These are phyloP conservation scores for Arvicanthis niloticus DNA, from an alignment of 2,113 vertebrate species.

Conservation along the genomic window DNA sequence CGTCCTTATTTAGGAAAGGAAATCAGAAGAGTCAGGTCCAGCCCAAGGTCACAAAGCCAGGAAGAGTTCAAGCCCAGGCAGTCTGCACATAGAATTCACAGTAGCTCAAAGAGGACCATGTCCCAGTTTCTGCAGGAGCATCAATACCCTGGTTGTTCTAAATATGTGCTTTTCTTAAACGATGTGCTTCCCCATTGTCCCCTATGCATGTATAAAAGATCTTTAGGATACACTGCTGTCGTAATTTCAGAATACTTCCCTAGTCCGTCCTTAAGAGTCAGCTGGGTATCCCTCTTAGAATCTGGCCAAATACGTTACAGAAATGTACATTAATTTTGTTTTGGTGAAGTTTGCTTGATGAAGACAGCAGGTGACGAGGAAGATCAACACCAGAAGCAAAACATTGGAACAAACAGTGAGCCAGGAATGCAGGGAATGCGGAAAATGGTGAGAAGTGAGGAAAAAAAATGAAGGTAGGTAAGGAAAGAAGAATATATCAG, in stretches of 20 bases:
- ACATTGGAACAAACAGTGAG: not conserved
- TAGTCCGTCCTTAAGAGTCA: not conserved
- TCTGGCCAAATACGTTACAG: not conserved
- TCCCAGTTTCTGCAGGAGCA: not conserved
- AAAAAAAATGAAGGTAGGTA: not conserved
- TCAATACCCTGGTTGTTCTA: not conserved
- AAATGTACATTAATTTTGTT: not conserved
- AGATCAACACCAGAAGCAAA: not conserved
- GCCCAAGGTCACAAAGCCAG: not conserved
- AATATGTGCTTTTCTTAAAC: not conserved
- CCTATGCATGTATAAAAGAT: not conserved
- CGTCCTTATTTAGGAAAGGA: not conserved
- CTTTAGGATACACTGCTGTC: not conserved
- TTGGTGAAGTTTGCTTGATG: not conserved
- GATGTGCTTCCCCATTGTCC: not conserved
- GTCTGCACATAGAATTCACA: not conserved
- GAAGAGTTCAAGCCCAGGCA: slow-evolving; percentile 7
- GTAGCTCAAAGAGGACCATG: not conserved
- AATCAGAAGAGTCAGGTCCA: not conserved
- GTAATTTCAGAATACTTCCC: slow-evolving; percentile 9
- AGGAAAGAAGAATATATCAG: not conserved
- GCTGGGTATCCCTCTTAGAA: not conserved
- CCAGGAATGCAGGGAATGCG: not conserved
- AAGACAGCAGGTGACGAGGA: not conserved
- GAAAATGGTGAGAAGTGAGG: not conserved